Evolutionary conservation across 1,140 invertebrate genomes (phyloP).

Genomic region (Macrocentrus cingulum): DNA sequence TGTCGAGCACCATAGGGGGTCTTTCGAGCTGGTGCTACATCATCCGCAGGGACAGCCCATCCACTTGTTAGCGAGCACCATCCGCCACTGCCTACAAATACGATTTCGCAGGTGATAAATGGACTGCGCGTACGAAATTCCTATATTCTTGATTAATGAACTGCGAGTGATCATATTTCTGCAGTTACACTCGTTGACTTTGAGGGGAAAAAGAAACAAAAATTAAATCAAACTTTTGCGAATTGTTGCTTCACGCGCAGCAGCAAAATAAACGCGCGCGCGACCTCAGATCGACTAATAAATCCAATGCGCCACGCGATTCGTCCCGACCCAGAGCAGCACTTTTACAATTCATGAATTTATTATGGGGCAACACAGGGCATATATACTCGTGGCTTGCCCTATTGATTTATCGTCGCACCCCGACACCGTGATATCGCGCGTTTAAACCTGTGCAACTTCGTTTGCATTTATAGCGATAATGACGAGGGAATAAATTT

Average conservation of each 20-base stretch:
- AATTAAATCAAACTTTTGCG: too few relatives aligned
- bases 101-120: slow-evolving; percentile 53
- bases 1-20: slow-evolving; percentile 55
- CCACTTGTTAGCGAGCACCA: slow-evolving; percentile 54
- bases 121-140: slow-evolving; percentile 56
- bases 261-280: not conserved
- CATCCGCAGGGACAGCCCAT: slow-evolving; percentile 56
- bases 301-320: slow-evolving; percentile 58
- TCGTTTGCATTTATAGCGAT: not conserved
- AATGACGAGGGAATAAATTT: not conserved
- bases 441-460: not conserved
- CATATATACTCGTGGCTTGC: slow-evolving; percentile 35
- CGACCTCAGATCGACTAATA: slow-evolving; percentile 54
- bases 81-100: slow-evolving; percentile 57
- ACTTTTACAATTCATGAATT: slow-evolving; percentile 59
- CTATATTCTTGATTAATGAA: slow-evolving; percentile 56
- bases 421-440: slow-evolving; percentile 11
- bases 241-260: too few relatives aligned
- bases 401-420: slow-evolving; percentile 57
- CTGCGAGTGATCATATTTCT: slow-evolving; percentile 47
- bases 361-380: slow-evolving; percentile 55
- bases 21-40: slow-evolving; percentile 54
- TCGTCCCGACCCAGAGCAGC: slow-evolving; percentile 48
- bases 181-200: slow-evolving; percentile 19
- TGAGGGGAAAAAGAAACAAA: too few relatives aligned